phyloP scores from a whole-genome alignment of 1,140 invertebrate species.

The Pissodes strobi region DNA sequence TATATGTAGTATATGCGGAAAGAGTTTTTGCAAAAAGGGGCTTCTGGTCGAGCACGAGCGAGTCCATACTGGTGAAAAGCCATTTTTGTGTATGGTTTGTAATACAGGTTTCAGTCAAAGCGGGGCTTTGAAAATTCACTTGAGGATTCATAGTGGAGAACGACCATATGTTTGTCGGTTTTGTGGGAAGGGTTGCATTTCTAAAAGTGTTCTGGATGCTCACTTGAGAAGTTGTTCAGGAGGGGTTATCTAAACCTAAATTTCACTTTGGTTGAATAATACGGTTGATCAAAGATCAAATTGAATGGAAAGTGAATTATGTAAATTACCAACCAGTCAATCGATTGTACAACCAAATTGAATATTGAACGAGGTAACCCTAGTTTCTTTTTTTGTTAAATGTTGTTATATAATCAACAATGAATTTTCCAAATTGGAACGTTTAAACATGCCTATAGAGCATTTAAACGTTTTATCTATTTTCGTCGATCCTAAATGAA shows the following conservation, averaged over 20 bases:
- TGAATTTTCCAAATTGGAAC: no score
- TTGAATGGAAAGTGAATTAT: no score
- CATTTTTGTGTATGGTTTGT: slow-evolving; percentile 50
- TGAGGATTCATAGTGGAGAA: slow-evolving; percentile 66
- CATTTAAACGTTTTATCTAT: no score
- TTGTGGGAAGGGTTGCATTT: slow-evolving; percentile 64
- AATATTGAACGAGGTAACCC: no score
- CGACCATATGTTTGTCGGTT: slow-evolving; percentile 42
- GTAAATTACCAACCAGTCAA: no score
- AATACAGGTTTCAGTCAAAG: slow-evolving; percentile 69
- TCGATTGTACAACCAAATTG: no score
- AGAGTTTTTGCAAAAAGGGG: slow-evolving; percentile 60
- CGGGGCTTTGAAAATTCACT: slow-evolving; percentile 68
- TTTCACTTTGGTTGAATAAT: no score
- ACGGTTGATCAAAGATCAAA: no score
- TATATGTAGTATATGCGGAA: slow-evolving; percentile 68
- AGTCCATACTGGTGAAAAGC: slow-evolving; percentile 45
- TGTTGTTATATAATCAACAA: no score
- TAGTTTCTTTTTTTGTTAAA: no score
- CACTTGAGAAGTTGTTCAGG: slow-evolving; percentile 63
- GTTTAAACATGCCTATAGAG: no score
- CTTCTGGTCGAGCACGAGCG: slow-evolving; percentile 61
- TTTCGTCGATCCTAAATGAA: no score
- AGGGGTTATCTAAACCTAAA: not conserved
- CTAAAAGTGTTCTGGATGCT: slow-evolving; percentile 63